These are phyloP conservation scores for Pachyramphus minor DNA, from an alignment of 2,113 vertebrate species.

Conservation along the genomic window DNA sequence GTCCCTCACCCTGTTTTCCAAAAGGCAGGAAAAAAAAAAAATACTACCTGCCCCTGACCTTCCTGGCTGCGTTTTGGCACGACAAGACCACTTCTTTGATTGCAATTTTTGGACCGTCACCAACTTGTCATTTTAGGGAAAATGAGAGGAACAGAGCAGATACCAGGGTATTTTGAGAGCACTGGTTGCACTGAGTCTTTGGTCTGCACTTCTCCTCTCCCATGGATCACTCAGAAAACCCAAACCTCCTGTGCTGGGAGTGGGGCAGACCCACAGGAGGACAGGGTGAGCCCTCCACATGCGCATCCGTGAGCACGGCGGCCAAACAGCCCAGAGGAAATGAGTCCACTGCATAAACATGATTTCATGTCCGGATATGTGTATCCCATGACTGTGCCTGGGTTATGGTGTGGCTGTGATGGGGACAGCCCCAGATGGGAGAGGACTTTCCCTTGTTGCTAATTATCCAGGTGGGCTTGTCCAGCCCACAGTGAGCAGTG, in stretches of 20 bases:
- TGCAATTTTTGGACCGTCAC: neutral
- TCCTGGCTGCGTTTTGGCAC: neutral
- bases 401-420: rapidly evolving
- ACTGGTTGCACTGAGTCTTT: neutral
- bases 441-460: neutral
- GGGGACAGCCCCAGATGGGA: neutral
- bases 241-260: neutral
- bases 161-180: neutral
- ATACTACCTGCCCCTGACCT: neutral
- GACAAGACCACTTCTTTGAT: neutral
- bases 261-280: neutral
- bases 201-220: neutral
- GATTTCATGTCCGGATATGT: slow-evolving; percentile 17
- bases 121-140: neutral
- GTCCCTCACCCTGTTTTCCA: neutral
- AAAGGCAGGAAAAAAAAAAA: neutral
- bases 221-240: rapidly evolving
- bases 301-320: rapidly evolving
- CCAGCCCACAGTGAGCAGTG: rapidly evolving
- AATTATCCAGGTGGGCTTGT: neutral
- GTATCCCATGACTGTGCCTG: neutral
- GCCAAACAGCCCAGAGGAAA: neutral
- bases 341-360: neutral
- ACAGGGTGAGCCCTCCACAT: neutral
- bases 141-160: neutral